Evolutionary conservation across 1,140 invertebrate genomes (phyloP), one percentile per base, ranked within the genome.

Genomic region (Hycleus cichorii): DNA sequence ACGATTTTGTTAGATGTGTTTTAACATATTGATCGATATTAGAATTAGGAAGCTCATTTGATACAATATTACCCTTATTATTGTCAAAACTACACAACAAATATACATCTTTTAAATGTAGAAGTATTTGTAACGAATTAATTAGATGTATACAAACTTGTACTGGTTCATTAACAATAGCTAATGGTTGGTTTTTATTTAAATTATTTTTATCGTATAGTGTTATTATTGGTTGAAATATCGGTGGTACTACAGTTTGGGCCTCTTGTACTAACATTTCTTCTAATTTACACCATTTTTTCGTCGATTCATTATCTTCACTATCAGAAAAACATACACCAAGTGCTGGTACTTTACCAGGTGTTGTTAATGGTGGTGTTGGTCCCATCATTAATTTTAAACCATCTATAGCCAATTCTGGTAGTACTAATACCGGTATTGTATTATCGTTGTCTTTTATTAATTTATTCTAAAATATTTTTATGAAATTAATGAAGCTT

Each of bases 121-220:
- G 68, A 3, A 84, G 75, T 44, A 93, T 86, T 60, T 88, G 83
- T n/a, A 95, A 75, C 2, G 89, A 88, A 76, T 96, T 95, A 45
- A 81, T 75, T 40, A 95, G 74, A 46, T 83, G 80, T 26, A 95
- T 75, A 49, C 86, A 84, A 49, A 94, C 79, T 73, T 85, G 85
- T 48, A 95, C 84, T 7, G 86, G 86, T 75, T 96, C 93, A 69
- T 84, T 84, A 64, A 89, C 79, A 59, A 90, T 83, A 25, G 83
- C 84, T 44, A 86, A 75, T 7, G 90, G 86, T 65, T 80, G 81
- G 11, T 72, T 74, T 50, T 80, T 83, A 68, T 87, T 87, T 58
- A 87, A 81, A 50, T 84, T 86, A 25, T 77, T 80, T 55, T 75
- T 72, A 3, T 76, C 77, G 64, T 87, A 90, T 11, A 92, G 75